phyloP scores from a whole-genome alignment of 2,888 invertebrate genomes.

The Hipparchia sbordonii region DNA sequence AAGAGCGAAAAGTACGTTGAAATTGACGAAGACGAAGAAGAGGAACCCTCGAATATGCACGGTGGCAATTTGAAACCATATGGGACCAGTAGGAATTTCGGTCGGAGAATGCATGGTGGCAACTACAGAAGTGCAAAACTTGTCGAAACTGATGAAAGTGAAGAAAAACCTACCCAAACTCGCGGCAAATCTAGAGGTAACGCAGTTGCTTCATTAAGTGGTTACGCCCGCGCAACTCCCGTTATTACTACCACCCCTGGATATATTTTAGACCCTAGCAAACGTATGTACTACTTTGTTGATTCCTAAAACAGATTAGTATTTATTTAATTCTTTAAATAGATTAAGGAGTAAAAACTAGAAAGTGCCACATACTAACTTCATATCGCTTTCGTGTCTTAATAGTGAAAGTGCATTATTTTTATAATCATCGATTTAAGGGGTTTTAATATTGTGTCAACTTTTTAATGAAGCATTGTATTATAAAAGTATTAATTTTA shows the following conservation, averaged over 20 bases:
- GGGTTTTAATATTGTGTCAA: slow-evolving; percentile 27
- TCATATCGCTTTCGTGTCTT: slow-evolving; percentile 29
- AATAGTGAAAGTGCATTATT: slow-evolving; percentile 38
- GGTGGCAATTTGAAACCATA: slow-evolving; percentile 55
- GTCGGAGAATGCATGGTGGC: slow-evolving; percentile 68
- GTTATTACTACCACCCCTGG: slow-evolving; percentile 60
- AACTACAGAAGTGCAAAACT: slow-evolving; percentile 70
- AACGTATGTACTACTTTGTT: slow-evolving; percentile 78
- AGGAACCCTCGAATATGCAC: slow-evolving; percentile 49
- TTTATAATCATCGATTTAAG: slow-evolving; percentile 35
- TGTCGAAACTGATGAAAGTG: slow-evolving; percentile 44
- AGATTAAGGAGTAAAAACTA: slow-evolving; percentile 51
- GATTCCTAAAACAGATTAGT: slow-evolving; percentile 50
- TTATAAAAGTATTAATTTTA: slow-evolving; percentile 44
- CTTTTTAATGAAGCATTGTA: slow-evolving; percentile 8
- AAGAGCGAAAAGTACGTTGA: slow-evolving; percentile 63
- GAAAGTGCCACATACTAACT: slow-evolving; percentile 62
- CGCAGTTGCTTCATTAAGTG: slow-evolving; percentile 49
- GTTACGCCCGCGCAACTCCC: slow-evolving; percentile 2
- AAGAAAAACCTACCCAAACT: slow-evolving; percentile 39
- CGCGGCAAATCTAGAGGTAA: slow-evolving; percentile 43
- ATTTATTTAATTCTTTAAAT: slow-evolving; percentile 37
- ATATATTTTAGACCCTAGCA: slow-evolving; percentile 76
- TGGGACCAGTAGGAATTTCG: slow-evolving; percentile 46
- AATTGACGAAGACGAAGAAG: slow-evolving; percentile 55